A percentile compares a stretch with the other conserved stretches of the same genome.
phyloP scores from a whole-genome alignment of 2,888 invertebrate species.

The Caenorhabditis becei region DNA sequence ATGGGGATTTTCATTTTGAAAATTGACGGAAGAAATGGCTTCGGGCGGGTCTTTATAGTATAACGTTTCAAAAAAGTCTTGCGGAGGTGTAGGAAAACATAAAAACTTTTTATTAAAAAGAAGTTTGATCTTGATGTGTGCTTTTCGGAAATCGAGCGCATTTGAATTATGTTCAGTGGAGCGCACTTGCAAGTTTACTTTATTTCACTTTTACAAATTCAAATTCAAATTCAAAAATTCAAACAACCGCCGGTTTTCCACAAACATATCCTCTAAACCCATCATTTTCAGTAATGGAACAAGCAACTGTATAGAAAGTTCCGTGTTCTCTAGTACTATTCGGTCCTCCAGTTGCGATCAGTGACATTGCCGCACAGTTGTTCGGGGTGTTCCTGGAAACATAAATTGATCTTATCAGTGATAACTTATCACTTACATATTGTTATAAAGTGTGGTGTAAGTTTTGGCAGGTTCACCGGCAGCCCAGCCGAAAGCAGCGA shows the following conservation, averaged over 20 bases:
- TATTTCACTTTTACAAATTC: no score
- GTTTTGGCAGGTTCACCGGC: neutral
- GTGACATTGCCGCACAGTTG: neutral
- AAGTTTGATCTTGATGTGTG: no score
- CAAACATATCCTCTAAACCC: conserved; percentile 35
- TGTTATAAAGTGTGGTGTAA: neutral
- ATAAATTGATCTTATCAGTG: neutral
- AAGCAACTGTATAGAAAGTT: neutral
- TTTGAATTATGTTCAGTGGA: no score
- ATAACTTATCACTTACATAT: neutral
- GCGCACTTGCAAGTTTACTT: no score
- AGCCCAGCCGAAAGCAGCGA: neutral
- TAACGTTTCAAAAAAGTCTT: no score
- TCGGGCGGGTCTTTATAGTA: no score
- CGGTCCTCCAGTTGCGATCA: neutral
- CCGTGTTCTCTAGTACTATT: neutral
- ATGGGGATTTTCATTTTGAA: no score
- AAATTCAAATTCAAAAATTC: no score
- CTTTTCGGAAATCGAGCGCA: no score
- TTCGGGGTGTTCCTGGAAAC: neutral
- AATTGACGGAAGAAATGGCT: no score
- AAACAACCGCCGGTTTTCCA: conserved; percentile 13
- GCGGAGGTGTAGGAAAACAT: no score
- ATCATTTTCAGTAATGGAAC: conserved; percentile 16
- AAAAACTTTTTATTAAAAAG: no score